Evolutionary conservation across 2,113 vertebrate genomes (phyloP), one percentile per base, ranked within the genome.

Genomic region (Cryptotis parvus): DNA sequence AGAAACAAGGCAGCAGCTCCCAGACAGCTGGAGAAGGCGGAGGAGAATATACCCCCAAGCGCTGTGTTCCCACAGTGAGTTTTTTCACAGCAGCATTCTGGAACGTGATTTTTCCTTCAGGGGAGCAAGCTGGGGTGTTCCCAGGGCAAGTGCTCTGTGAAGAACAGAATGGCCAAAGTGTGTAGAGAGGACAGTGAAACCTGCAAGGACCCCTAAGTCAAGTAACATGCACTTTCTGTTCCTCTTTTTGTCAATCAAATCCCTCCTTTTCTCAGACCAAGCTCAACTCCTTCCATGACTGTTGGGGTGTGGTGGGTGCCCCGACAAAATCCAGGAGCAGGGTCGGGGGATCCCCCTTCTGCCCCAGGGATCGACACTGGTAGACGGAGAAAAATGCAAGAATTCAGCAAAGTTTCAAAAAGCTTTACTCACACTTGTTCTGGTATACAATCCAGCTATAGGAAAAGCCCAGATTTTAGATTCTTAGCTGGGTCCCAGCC

Each of bases 51-150:
- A 27, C 16, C 74, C 1, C 9, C 35, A 66, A 18, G 63, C 10
- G 58, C 45, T 31, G 12, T 41, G 0, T 16, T 66, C 24, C 4
- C 31, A 22, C n/a, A 49, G 12, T 15, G 41, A 49, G 15, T 22
- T 4, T 26, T 31, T 31, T 31, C 15, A 27, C 10, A 31, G 70
- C 65, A 8, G 73, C 0, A 1, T 35, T 78, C 35, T 68, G 65
- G 1, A 73, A 31, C 5, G 31, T 9, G 26, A 35, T 20, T 29
- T 79, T 66, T 6, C 4, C 2, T 55, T 16, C 6, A 3, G 27
- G 0, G 31, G 2, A 33, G 52, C 18, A 7, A 1, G 14, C 37
- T 31, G 45, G 31, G 26, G 29, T 10, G n/a, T 2, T 20, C 18
- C 24, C 26, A 3, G 18, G 15, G 45, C 45, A 49, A 10, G 16